Evolutionary conservation across 1,140 invertebrate genomes (phyloP).

Genomic region (Branchinecta lynchi): DNA sequence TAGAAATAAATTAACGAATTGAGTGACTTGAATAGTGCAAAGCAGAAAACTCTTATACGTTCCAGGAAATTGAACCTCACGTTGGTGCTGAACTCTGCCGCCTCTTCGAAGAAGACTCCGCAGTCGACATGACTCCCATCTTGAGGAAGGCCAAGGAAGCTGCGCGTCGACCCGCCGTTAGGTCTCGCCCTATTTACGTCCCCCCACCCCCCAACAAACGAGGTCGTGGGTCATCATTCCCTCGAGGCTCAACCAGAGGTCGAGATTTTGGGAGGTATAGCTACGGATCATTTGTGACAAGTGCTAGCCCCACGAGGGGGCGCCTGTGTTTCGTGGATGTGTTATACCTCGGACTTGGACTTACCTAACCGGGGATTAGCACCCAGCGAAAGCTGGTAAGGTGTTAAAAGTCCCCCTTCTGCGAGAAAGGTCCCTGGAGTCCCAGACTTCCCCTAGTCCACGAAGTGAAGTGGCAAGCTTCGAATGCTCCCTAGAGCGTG

Average conservation of each 20-base stretch:
- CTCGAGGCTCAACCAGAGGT: not conserved
- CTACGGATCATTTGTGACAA: slow-evolving; percentile 6
- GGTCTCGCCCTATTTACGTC: slow-evolving; percentile 20
- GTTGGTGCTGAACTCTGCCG: slow-evolving; percentile 87
- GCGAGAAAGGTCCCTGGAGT: too few relatives aligned
- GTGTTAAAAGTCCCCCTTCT: too few relatives aligned
- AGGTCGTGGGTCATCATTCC: not conserved
- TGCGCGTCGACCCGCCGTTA: slow-evolving; percentile 35
- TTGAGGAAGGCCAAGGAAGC: slow-evolving; percentile 74
- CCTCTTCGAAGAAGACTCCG: slow-evolving; percentile 82
- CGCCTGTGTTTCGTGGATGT: too few relatives aligned
- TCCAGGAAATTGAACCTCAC: slow-evolving; percentile 80
- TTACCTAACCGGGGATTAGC: too few relatives aligned
- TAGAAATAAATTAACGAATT: not conserved
- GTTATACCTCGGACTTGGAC: too few relatives aligned
- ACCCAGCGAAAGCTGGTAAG: too few relatives aligned
- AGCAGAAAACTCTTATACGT: slow-evolving; percentile 13
- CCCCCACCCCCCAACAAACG: not conserved
- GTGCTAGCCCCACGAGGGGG: not conserved
- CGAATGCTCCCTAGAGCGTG: too few relatives aligned
- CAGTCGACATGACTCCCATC: slow-evolving; percentile 77
- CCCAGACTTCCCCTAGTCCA: too few relatives aligned
- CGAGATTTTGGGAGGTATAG: slow-evolving; percentile 7
- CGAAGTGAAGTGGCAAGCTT: too few relatives aligned
- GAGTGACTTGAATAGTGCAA: not conserved